These are phyloP conservation scores for Oreochromis niloticus DNA, from an alignment of 2,113 vertebrate species.

Conservation along the genomic window DNA sequence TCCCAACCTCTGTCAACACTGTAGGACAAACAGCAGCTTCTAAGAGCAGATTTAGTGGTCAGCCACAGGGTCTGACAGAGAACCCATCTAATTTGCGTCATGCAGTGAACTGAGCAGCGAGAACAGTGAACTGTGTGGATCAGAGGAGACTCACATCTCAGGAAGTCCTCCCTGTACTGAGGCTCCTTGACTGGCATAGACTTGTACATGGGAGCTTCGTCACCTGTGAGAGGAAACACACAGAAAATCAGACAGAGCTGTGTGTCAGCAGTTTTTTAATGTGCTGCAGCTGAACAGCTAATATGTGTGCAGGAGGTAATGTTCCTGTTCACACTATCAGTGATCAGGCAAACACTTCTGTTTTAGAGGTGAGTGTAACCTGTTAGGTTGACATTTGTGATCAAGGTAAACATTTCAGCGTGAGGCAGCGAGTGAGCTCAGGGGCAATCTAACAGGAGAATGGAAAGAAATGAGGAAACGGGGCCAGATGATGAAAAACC, in stretches of 20 bases:
- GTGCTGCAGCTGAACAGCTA: neutral
- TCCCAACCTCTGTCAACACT: conserved; percentile 7
- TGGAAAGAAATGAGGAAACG: neutral
- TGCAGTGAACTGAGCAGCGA: neutral
- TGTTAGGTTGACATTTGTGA: neutral
- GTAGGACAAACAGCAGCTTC: neutral
- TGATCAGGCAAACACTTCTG: neutral
- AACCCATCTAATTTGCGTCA: conserved; percentile 12
- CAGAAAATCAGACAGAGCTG: neutral
- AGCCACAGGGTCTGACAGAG: conserved; percentile 41
- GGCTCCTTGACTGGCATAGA: conserved; percentile 57
- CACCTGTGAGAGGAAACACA: conserved; percentile 10
- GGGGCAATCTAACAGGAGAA: neutral
- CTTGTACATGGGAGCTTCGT: conserved; percentile 67
- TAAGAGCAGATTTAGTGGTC: conserved; percentile 8
- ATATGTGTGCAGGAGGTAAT: neutral
- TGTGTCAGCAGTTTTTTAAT: neutral
- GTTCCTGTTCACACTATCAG: neutral
- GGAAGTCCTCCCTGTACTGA: conserved; percentile 69
- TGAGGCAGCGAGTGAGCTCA: neutral
- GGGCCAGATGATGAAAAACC: too few relatives aligned
- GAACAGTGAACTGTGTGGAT: neutral
- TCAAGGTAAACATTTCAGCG: conserved; percentile 35
- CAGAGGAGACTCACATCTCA: conserved; percentile 69
- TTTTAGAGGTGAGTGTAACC: neutral